These are phyloP conservation scores for Oryzias sinensis DNA, from an alignment of 2,797 vertebrate genomes.

Conservation along the genomic window DNA sequence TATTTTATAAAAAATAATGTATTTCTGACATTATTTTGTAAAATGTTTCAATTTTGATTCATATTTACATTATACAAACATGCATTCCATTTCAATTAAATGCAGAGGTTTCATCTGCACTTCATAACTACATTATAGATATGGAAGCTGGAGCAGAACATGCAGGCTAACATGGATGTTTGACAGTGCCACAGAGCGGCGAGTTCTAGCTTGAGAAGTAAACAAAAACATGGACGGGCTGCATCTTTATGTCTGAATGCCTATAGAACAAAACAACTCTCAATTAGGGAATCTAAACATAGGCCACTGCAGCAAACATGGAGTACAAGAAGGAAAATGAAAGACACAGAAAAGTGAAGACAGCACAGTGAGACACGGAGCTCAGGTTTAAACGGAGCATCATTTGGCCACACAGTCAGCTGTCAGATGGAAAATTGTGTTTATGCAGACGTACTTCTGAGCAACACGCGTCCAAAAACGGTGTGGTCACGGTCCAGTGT, in stretches of 20 bases:
- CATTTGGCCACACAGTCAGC: not conserved
- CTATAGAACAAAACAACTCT: conserved; percentile 59
- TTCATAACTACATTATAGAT: conserved; percentile 7
- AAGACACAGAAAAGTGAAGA: conserved; percentile 31
- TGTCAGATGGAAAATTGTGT: not conserved
- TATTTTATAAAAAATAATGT: too few species aligned
- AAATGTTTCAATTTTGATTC: not conserved
- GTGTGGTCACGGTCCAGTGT: conserved; percentile 96
- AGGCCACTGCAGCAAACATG: conserved; percentile 17
- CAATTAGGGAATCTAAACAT: conserved; percentile 66
- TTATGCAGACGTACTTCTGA: conserved; percentile 85
- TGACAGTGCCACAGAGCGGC: conserved; percentile 20
- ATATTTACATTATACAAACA: not conserved
- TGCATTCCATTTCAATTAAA: not conserved
- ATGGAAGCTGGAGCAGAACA: not conserved
- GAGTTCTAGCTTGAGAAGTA: conserved; percentile 33
- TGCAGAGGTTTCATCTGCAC: not conserved
- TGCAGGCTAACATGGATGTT: conserved; percentile 8
- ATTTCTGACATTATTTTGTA: too few species aligned
- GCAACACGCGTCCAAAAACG: conserved; percentile 93
- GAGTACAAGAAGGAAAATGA: conserved; percentile 17
- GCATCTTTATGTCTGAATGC: conserved; percentile 47
- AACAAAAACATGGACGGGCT: conserved; percentile 41
- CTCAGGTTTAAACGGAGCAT: not conserved
- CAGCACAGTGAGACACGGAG: conserved; percentile 1